Percentiles rank a stretch among this genome's conserved stretches.
These are phyloP conservation scores for Scaptomyza tumidula DNA, from an alignment of 2,888 invertebrate species.

Conservation along the genomic window DNA sequence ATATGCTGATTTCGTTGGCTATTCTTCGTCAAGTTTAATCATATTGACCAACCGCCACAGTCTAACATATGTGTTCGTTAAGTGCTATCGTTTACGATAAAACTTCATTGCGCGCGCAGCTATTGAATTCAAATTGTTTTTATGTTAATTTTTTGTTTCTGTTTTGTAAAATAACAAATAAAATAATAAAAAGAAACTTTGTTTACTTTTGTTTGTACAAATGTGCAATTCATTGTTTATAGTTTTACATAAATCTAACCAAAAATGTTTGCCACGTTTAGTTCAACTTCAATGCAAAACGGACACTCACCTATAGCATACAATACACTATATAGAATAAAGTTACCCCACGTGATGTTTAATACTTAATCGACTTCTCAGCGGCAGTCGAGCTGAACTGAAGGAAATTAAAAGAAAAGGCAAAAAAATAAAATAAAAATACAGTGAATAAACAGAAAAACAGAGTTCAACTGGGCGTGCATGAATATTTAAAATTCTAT, in stretches of 20 bases:
- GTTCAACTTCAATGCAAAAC: not conserved
- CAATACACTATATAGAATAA: constrained; percentile 12
- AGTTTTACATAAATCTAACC: too few species aligned
- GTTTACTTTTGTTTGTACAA: not conserved
- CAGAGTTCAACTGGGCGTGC: constrained; percentile 31
- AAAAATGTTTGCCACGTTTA: not conserved
- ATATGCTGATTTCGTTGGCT: not conserved
- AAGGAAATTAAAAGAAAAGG: constrained; percentile 33
- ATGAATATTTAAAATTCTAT: constrained; percentile 65
- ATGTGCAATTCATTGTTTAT: not conserved
- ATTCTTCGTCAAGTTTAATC: constrained; percentile 5
- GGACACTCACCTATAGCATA: constrained; percentile 19
- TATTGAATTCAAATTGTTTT: constrained; percentile 4
- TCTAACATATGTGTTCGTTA: not conserved
- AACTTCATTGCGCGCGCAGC: not conserved
- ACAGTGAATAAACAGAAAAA: not conserved
- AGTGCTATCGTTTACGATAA: not conserved
- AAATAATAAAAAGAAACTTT: too few species aligned
- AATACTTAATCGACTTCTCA: constrained; percentile 54
- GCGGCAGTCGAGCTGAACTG: constrained; percentile 31
- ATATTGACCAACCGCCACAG: constrained; percentile 32
- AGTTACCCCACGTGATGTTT: constrained; percentile 51
- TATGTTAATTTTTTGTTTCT: not conserved
- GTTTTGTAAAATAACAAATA: not conserved
- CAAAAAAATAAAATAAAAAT: too few species aligned